Conservation (phyloP, 2,113 vertebrate species). For the Zosterops hypoxanthus region DNA sequence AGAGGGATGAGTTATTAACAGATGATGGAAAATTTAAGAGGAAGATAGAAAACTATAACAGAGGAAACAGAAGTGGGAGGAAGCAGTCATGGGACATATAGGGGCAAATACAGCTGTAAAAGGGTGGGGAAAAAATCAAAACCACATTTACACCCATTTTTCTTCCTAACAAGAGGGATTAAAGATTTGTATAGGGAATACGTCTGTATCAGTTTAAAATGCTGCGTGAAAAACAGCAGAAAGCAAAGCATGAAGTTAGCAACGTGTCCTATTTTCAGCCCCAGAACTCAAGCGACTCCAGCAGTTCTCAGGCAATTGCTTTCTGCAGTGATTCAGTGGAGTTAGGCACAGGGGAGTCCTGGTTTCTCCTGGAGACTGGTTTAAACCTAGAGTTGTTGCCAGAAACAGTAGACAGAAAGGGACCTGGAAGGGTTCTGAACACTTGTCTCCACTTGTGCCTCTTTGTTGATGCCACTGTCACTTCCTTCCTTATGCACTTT, state of each 20-base stretch:
- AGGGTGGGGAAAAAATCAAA: conserved; percentile 46
- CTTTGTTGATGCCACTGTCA: neutral
- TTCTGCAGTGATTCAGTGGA: neutral
- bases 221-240: conserved; percentile 1
- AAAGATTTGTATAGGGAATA: conserved; percentile 24
- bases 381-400: neutral
- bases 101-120: conserved; percentile 51
- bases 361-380: neutral
- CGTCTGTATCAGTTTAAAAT: neutral
- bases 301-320: neutral
- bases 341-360: neutral
- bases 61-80: conserved; percentile 47
- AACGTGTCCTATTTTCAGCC: neutral
- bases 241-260: neutral
- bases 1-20: neutral
- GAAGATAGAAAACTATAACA: conserved; percentile 9
- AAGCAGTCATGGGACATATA: neutral
- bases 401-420: neutral
- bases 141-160: conserved; percentile 27
- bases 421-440: neutral
- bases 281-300: neutral
- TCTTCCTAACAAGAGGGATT: neutral
- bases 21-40: conserved; percentile 9
- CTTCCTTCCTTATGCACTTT: neutral
- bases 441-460: neutral